Base-by-base conservation (phyloP, 2,888 invertebrate genomes). In the Alviniconcha strummeri region DNA sequence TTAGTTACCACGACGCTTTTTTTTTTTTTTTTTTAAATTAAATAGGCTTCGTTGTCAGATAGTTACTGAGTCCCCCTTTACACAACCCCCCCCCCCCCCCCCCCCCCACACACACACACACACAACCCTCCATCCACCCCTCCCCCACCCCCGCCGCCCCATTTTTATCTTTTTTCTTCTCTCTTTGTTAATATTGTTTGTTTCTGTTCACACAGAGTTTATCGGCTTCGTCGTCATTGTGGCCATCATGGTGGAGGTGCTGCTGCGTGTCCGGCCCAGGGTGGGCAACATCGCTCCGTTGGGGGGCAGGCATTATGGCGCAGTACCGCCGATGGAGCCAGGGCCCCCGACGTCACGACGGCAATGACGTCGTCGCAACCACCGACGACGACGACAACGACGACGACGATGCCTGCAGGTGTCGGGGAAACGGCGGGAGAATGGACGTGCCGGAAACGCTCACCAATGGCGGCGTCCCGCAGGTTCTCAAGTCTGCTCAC, bases 191-290 rank as follows among this genome's bases (percentile, higher is more conserved):
- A 1, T 36, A 36, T 36, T 36, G 0, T 36, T 36, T 36, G 36
- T n/a, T 74, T 5, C 72, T 1, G n/a, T 57, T 1, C 74, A 54
- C 36, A 60, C 85, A 85, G 85, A 85, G 78, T 85, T 84, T 72
- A 77, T 85, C 80, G 85, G 85, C 6, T 85, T 85, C 84, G 69
- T 85, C 57, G 84, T 85, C 55, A 81, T 90, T 55, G 72, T 90
- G 9, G 83, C 89, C 19, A 80, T 91, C 36, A 83, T 89, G 57
- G 82, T 89, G 55, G 89, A 91, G 77, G 67, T 90, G 36, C 83
- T 90, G 57, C 84, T 87, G 52, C 82, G 88, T 69, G 75, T 89
- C 9, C 86, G 88, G 56, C 88, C 90, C 8, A 84, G 85, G 54
- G 82, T 89, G 54, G 56, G 81, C n/a, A 55, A 81, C 56, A 52